Conservation (phyloP, 2,797 vertebrate species). For the Nannoperca australis region DNA sequence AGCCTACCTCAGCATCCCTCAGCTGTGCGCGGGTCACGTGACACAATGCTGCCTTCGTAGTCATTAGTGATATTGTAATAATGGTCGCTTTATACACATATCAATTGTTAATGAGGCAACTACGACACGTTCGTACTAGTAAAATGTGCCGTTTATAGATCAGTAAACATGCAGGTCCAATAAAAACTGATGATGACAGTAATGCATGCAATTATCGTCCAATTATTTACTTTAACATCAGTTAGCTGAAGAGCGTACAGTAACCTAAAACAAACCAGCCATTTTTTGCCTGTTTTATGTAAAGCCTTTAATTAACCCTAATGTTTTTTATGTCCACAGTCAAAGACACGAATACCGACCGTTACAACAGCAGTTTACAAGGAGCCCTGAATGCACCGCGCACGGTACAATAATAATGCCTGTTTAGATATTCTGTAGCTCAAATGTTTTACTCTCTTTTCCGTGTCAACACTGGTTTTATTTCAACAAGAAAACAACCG, state of each 20-base stretch:
- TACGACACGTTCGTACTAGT: too few relatives aligned
- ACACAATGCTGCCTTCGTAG: conserved; percentile 58
- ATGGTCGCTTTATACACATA: too few relatives aligned
- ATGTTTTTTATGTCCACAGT: neutral
- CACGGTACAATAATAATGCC: neutral
- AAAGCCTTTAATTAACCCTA: neutral
- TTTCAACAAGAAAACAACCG: neutral
- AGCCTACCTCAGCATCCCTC: conserved; percentile 73
- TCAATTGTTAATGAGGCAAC: neutral
- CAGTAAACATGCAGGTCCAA: neutral
- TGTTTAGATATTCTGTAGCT: neutral
- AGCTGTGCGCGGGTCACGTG: conserved; percentile 80
- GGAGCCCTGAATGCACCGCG: neutral
- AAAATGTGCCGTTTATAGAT: neutral
- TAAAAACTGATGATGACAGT: neutral
- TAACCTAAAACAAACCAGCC: neutral
- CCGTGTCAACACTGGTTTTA: neutral
- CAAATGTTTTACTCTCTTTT: neutral
- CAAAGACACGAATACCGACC: neutral
- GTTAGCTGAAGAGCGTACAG: too few relatives aligned
- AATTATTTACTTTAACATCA: neutral
- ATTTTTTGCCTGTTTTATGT: fast-evolving
- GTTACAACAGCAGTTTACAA: neutral
- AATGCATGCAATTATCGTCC: neutral
- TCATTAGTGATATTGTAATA: neutral